These are phyloP conservation scores for Akabosia matsudoensis DNA, from an alignment of 1,140 invertebrate genomes.

Conservation along the genomic window DNA sequence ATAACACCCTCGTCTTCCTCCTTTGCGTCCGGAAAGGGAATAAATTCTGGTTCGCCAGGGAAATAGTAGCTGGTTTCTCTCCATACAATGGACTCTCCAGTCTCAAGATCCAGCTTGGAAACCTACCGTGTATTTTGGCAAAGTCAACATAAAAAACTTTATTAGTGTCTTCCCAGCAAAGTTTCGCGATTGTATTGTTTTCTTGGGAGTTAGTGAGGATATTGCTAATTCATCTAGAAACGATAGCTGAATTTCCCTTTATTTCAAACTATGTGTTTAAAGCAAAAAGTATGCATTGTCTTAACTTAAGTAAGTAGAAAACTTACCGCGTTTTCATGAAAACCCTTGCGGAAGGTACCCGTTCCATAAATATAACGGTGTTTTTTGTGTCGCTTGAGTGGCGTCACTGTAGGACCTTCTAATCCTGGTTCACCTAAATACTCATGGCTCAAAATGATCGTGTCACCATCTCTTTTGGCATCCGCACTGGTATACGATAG, in stretches of 20 bases:
- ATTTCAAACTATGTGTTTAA: not conserved
- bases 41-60: conserved; percentile 51
- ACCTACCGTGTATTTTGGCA: conserved; percentile 36
- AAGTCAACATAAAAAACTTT: not conserved
- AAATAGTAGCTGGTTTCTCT: conserved; percentile 47
- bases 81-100: conserved; percentile 49
- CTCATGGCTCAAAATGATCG: conserved; percentile 44
- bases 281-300: conserved; percentile 15
- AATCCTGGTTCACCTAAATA: conserved; percentile 44
- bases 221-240: not conserved
- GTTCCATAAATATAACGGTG: conserved; percentile 54
- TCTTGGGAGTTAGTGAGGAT: not conserved
- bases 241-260: not conserved
- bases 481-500: conserved; percentile 40
- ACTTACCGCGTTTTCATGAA: conserved; percentile 48
- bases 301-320: too few species aligned
- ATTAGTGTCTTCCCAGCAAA: too few species aligned
- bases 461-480: conserved; percentile 43
- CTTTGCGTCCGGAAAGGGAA: conserved; percentile 47
- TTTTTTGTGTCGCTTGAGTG: conserved; percentile 48
- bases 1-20: conserved; percentile 52
- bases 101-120: conserved; percentile 51
- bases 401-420: conserved; percentile 52
- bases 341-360: conserved; percentile 50
- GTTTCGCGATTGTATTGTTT: not conserved